phyloP scores from a whole-genome alignment of 2,113 vertebrate genomes.

The Vulpes lagopus region DNA sequence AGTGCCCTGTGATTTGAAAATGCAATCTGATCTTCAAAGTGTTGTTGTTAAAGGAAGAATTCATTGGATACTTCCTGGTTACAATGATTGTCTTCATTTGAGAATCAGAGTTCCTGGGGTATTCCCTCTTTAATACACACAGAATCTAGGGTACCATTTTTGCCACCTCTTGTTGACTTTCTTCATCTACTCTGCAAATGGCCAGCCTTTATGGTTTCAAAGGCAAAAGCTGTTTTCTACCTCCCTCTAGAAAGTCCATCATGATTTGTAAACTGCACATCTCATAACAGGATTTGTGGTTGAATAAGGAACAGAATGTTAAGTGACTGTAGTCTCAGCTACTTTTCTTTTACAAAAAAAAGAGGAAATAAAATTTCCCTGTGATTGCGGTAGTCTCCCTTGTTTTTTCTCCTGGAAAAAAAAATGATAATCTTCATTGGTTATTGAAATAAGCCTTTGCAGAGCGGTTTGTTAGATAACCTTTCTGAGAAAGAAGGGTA shows the following conservation, averaged over 20 bases:
- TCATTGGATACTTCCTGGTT: background rate
- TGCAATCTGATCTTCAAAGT: background rate
- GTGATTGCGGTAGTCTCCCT: background rate
- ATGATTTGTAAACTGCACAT: background rate
- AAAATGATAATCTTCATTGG: background rate
- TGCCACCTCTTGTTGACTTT: background rate
- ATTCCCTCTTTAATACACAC: background rate
- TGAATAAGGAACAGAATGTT: background rate
- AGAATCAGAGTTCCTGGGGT: background rate
- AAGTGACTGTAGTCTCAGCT: background rate
- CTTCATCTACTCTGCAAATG: background rate
- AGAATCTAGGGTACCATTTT: background rate
- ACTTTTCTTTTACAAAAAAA: slow-evolving; percentile 3
- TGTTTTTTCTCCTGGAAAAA: background rate
- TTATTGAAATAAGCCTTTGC: slow-evolving; percentile 10
- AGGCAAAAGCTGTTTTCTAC: background rate
- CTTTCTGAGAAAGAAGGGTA: background rate
- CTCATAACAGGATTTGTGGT: background rate
- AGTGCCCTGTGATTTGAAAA: slow-evolving; percentile 40
- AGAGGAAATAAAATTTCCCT: background rate
- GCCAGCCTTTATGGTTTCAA: background rate
- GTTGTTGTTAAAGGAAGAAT: slow-evolving; percentile 24
- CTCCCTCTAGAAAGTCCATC: background rate
- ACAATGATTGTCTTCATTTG: background rate
- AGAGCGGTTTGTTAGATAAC: background rate